Evolutionary conservation across 2,797 vertebrate genomes (phyloP).

Genomic region (Muraenolepis orangiensis): DNA sequence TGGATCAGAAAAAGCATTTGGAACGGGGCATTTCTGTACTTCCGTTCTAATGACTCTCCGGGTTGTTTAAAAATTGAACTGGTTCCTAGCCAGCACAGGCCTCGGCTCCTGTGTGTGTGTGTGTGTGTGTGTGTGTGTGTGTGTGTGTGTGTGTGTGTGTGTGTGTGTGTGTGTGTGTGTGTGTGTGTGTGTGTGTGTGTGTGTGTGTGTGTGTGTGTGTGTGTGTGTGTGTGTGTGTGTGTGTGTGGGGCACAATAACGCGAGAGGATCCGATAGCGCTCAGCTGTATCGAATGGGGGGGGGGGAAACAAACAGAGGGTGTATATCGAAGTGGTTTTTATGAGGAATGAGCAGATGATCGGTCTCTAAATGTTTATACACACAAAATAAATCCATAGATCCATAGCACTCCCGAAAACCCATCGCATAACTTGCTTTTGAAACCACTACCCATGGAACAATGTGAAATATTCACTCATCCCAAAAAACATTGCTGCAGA

Average conservation of each 20-base stretch:
- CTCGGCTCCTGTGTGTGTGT: background rate
- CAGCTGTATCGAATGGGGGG: background rate
- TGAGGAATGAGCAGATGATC: background rate
- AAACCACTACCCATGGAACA: background rate
- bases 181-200: too few relatives aligned
- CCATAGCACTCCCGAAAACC: background rate
- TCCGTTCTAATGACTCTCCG: background rate
- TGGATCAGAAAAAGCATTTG: too few relatives aligned
- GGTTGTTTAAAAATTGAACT: background rate
- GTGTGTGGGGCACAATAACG: background rate
- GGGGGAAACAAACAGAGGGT: background rate
- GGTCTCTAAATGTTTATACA: background rate
- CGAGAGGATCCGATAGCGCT: background rate
- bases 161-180: too few relatives aligned
- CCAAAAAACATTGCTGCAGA: background rate
- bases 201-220: too few relatives aligned
- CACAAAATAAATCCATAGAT: too few relatives aligned
- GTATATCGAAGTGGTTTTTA: background rate
- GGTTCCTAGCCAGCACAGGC: background rate
- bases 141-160: too few relatives aligned
- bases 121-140: too few relatives aligned
- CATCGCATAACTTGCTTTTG: background rate
- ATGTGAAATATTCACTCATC: background rate
- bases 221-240: too few relatives aligned
- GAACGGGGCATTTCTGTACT: too few relatives aligned